Base-by-base conservation (phyloP, 2,113 vertebrate genomes). In the Tonatia bakeri region DNA sequence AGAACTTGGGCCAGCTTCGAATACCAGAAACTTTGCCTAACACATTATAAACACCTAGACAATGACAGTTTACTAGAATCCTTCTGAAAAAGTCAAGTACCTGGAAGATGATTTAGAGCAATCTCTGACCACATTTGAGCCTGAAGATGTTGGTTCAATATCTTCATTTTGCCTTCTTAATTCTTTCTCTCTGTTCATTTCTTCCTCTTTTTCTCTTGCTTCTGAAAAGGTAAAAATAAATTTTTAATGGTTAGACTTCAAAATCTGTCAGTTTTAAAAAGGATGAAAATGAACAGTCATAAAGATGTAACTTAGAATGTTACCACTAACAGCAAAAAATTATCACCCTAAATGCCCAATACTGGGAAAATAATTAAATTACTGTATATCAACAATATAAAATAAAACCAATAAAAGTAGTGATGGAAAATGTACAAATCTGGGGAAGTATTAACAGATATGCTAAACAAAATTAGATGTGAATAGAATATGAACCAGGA, bases 181-280 rank as follows among this genome's bases (percentile, higher is more conserved):
- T 64, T 97, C 97, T 92, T 98, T 98, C 91, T 98, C 98, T 97
- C 97, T 96, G 67, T 97, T 92, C 20, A 97, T 97, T 96, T 98
- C 98, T 77, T 97, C 98, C 59, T 98, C 98, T 97, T 87, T 98
- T 96, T 98, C 98, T 97, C 98, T 98, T 76, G 98, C 98, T 97
- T 99, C 98, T 99, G 64, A 96, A 98, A 33, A 96, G 0, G 0
- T 16, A 93, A 59, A 52, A 67, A 59, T 56, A n/a, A 47, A 77
- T 83, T 59, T 86, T 50, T 83, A 82, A 83, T 43, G 88, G 47
- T 94, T 88, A 93, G 3, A 45, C 12, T 72, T 95, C 10, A 87
- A 52, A 79, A 19, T 67, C 26, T 91, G 67, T 72, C 59, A 75
- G 8, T 43, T 72, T 82, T 82, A 33, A 82, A 84, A 72, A 82